Conservation (phyloP, 2,888 invertebrate genomes). For the Drosophila vallismaia region DNA sequence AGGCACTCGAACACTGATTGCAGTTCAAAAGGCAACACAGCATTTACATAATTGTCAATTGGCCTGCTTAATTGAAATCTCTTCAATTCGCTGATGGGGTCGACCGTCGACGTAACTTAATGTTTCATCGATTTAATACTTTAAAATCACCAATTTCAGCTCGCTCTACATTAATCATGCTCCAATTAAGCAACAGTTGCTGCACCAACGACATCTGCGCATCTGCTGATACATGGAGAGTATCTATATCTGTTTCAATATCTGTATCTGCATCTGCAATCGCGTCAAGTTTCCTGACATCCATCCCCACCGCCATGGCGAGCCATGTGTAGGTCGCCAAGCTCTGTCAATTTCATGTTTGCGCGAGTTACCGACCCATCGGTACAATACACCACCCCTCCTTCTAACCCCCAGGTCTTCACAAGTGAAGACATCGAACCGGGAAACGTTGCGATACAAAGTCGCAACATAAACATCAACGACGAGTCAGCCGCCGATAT, state of each 20-base stretch:
- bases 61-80: slow-evolving; percentile 70
- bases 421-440: too few species aligned
- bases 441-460: too few species aligned
- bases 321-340: slow-evolving; percentile 19
- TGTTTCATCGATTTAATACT: slow-evolving; percentile 62
- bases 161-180: slow-evolving; percentile 54
- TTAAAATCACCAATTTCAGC: slow-evolving; percentile 45
- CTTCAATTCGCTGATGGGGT: slow-evolving; percentile 12
- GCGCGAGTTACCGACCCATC: too few species aligned
- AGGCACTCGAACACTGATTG: slow-evolving; percentile 63
- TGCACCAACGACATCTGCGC: slow-evolving; percentile 16
- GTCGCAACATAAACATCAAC: too few species aligned
- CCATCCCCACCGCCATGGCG: not conserved
- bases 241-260: slow-evolving; percentile 4
- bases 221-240: slow-evolving; percentile 20
- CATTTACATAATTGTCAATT: slow-evolving; percentile 69
- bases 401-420: too few species aligned
- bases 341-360: slow-evolving; percentile 68
- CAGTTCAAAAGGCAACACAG: slow-evolving; percentile 66
- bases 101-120: slow-evolving; percentile 39
- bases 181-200: slow-evolving; percentile 48
- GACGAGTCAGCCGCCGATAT: too few species aligned
- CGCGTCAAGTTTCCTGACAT: slow-evolving; percentile 11
- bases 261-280: slow-evolving; percentile 11
- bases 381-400: too few species aligned